Evolutionary conservation across 2,888 invertebrate species (phyloP).

Genomic region (Carabus problematicus): DNA sequence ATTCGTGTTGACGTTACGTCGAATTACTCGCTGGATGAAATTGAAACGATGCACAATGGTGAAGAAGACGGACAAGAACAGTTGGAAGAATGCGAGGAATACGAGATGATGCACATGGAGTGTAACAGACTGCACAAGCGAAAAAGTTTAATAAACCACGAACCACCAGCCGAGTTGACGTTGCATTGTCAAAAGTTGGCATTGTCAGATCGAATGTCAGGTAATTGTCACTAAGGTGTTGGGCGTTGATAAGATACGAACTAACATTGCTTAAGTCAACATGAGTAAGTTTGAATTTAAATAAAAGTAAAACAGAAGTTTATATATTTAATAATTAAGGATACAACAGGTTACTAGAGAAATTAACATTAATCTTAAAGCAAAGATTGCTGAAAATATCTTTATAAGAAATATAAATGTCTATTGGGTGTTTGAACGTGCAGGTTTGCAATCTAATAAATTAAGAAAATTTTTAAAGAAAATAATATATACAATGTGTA

Average conservation of each 20-base stretch:
- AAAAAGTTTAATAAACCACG: constrained; percentile 37
- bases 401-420: too few relatives aligned
- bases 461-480: too few relatives aligned
- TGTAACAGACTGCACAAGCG: constrained; percentile 28
- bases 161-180: constrained; percentile 22
- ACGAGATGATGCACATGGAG: constrained; percentile 11
- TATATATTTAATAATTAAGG: too few relatives aligned
- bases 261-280: too few relatives aligned
- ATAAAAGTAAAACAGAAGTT: too few relatives aligned
- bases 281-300: too few relatives aligned
- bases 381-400: too few relatives aligned
- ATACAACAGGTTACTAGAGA: too few relatives aligned
- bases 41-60: constrained; percentile 11
- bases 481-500: too few relatives aligned
- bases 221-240: constrained; percentile 18
- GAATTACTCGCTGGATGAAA: constrained; percentile 52
- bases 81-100: constrained; percentile 1
- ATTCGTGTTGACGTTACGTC: constrained; percentile 58
- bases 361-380: too few relatives aligned
- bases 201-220: constrained; percentile 23
- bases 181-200: constrained; percentile 36
- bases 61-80: constrained; percentile 5
- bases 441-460: too few relatives aligned
- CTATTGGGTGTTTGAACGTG: too few relatives aligned
- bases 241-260: constrained; percentile 13